Base-by-base conservation (phyloP, 2,888 invertebrate genomes). In the Holacanthella duospinosa region DNA sequence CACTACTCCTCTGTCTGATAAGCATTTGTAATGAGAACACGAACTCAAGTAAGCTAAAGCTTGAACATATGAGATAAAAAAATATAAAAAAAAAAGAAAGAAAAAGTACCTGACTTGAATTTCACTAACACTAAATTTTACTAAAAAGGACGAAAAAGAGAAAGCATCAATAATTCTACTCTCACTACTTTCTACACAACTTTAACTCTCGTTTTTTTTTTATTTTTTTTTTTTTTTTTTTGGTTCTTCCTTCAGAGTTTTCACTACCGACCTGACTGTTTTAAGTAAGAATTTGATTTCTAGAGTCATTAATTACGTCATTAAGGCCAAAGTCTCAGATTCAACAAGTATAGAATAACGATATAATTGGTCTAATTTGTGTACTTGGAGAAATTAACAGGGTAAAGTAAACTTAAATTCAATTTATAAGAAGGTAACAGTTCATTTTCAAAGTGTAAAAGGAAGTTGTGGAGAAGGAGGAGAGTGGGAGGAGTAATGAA, bases 11-110 rank as follows among this genome's bases (percentile, higher is more conserved):
- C n/a, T 9, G 19, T 9, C 48, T 48, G 48, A 48, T 48, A 48
- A 48, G 48, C 48, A 48, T 48, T n/a, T 9, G 48, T 48, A 48
- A 48, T 48, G 48, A 48, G 48, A 21, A 48, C 36, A 16, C 36
- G 16, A 48, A 48, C 19, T n/a, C 48, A 9, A 21, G 9, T 16
- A 36, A 9, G 36, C 36, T 48, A 4, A 4, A 4, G 19, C 48
- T 4, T 4, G 48, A 21, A 48, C 19, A 21, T 16, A 48, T 12
- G 36, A 36, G 16, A 36, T 36, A 16, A 36, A 36, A 36, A 36
- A 16, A 36, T 36, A 16, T 6, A 36, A 16, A 48, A 9, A 9
- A 16, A 16, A 36, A 4, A 21, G 48, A 48, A 48, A 48, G 48
- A 21, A 48, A 48, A 48, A 48, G 21, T n/a, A 16, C 48, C 48